phyloP scores from a whole-genome alignment of 1,140 invertebrate genomes.

The Papilio aristodemus region DNA sequence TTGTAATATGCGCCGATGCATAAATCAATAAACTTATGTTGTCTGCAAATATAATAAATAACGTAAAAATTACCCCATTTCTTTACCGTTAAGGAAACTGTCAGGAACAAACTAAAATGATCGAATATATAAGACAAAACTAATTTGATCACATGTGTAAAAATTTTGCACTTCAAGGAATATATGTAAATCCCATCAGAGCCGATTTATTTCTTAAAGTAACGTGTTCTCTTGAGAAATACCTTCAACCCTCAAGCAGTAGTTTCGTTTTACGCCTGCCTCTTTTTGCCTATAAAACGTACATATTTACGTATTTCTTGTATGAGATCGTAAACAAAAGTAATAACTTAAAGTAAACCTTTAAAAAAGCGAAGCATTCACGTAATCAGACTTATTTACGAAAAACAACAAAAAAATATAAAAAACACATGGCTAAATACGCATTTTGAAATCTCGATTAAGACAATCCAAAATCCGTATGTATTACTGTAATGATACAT shows the following conservation, averaged over 20 bases:
- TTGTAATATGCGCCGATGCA: no score
- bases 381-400: background rate
- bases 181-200: constrained; percentile 6
- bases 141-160: background rate
- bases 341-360: background rate
- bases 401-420: background rate
- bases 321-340: constrained; percentile 17
- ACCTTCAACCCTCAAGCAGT: constrained; percentile 6
- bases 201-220: background rate
- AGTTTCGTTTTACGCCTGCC: constrained; percentile 3
- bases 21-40: no score
- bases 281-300: constrained; percentile 8
- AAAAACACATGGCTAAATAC: background rate
- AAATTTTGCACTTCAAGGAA: background rate
- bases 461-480: no score
- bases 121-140: no score
- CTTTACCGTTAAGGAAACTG: no score
- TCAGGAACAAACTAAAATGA: no score
- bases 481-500: no score
- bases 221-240: background rate
- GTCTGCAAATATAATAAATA: no score
- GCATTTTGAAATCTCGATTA: background rate
- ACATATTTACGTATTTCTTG: constrained; percentile 4
- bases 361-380: background rate
- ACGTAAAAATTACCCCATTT: no score